Evolutionary conservation across 2,797 vertebrate genomes (phyloP).

Genomic region (Gymnoscopelus braueri): DNA sequence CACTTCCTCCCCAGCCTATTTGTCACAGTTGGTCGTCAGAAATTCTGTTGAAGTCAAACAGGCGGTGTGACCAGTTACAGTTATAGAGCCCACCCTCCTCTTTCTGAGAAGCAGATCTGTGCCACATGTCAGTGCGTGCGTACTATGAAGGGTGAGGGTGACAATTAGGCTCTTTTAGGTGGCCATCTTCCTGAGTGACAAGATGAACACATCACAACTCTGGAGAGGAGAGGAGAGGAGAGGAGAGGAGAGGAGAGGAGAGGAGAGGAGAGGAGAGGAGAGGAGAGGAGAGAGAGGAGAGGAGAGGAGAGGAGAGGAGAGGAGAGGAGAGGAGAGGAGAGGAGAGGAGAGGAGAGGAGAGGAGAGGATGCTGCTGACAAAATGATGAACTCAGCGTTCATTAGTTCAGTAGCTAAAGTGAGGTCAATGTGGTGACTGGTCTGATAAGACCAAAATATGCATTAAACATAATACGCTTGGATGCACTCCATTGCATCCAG

Average conservation of each 20-base stretch:
- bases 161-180: too few species aligned
- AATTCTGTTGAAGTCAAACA: conserved; percentile 52
- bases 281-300: background rate
- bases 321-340: background rate
- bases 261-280: background rate
- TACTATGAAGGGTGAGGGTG: too few species aligned
- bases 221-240: background rate
- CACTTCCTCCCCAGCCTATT: conserved; percentile 12
- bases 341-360: background rate
- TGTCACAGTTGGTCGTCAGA: conserved; percentile 54
- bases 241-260: background rate
- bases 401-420: background rate
- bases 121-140: too few species aligned
- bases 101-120: conserved; percentile 33
- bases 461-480: conserved; percentile 31
- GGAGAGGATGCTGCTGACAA: conserved; percentile 1
- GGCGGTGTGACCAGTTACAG: conserved; percentile 45
- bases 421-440: conserved; percentile 27
- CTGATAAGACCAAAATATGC: conserved; percentile 7
- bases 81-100: conserved; percentile 15
- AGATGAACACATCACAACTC: conserved; percentile 23
- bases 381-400: conserved; percentile 7
- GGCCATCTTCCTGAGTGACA: conserved; percentile 15
- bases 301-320: background rate
- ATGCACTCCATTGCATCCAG: conserved; percentile 16